Evolutionary conservation across 2,888 invertebrate species (phyloP).

Genomic region (Augochlorella aurata): DNA sequence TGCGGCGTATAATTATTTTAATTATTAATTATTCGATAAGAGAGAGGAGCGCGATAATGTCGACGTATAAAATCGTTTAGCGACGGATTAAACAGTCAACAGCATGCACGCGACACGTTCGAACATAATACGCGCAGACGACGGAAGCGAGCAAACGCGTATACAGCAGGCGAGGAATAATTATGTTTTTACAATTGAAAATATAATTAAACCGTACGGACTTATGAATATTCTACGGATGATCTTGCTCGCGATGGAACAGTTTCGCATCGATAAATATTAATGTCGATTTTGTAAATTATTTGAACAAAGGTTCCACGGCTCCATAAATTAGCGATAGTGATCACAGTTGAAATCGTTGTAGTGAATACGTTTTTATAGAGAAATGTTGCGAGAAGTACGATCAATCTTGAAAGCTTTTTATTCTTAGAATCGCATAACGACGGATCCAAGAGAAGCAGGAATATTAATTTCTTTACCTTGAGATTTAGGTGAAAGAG

Average conservation of each 20-base stretch:
- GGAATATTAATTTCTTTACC: too few species aligned
- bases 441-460: too few species aligned
- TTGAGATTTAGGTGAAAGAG: too few species aligned
- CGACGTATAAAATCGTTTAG: not conserved
- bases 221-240: conserved; percentile 4
- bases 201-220: not conserved
- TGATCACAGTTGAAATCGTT: not conserved
- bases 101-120: not conserved
- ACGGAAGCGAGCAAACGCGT: not conserved
- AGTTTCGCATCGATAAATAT: not conserved
- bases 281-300: not conserved
- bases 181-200: not conserved
- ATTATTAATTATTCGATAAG: not conserved
- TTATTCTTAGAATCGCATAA: too few species aligned
- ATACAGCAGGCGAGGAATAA: not conserved
- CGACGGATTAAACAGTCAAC: not conserved
- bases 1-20: not conserved
- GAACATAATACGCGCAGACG: not conserved
- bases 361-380: not conserved
- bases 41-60: not conserved
- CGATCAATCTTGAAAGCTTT: not conserved
- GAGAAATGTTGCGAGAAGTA: not conserved
- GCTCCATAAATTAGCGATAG: not conserved
- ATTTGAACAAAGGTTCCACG: not conserved
- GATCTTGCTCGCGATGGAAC: not conserved